Evolutionary conservation across 2,888 invertebrate species (phyloP), one percentile per base, ranked within the genome.

Genomic region (Panorpa germanica): DNA sequence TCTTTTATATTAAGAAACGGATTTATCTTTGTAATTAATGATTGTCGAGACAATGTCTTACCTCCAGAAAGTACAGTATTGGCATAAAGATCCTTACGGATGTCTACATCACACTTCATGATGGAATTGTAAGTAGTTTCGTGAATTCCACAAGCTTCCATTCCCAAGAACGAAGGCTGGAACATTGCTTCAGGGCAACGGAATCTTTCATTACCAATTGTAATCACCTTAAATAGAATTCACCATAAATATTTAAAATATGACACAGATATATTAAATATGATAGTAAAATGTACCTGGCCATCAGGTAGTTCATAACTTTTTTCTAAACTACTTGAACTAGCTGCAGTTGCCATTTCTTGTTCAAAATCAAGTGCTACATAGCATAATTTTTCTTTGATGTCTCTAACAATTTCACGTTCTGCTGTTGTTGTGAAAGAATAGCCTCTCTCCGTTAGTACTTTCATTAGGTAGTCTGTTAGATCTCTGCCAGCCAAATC

Each of bases 21-120:
- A n/a, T n/a, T n/a, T n/a, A n/a, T n/a, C n/a, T n/a, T n/a, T n/a
- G n/a, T n/a, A n/a, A n/a, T n/a, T n/a, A n/a, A n/a, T n/a, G n/a
- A n/a, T n/a, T n/a, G n/a, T n/a, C n/a, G n/a, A n/a, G n/a, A n/a
- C n/a, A n/a, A n/a, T n/a, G n/a, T n/a, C n/a, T n/a, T n/a, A 54
- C 82, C 81, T 37, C 81, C 82, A 39, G 83, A 85, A 41, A 85
- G 60, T 32, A 85, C 83, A 41, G 80, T 78, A 63, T 81, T 81
- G 63, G 82, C 82, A 61, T 83, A 83, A 58, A 83, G 57, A 59
- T 83, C 82, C 64, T 82, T 80, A 68, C 82, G 72, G 66, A 83
- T 85, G 52, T 82, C 82, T 36, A 85, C 80, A 56, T 83, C 83
- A 60, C 83, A 85, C 65, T 82, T 83, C 83, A 83, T 83, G 69